Evolutionary conservation across 2,113 vertebrate genomes (phyloP).

Genomic region (Sceloporus undulatus): DNA sequence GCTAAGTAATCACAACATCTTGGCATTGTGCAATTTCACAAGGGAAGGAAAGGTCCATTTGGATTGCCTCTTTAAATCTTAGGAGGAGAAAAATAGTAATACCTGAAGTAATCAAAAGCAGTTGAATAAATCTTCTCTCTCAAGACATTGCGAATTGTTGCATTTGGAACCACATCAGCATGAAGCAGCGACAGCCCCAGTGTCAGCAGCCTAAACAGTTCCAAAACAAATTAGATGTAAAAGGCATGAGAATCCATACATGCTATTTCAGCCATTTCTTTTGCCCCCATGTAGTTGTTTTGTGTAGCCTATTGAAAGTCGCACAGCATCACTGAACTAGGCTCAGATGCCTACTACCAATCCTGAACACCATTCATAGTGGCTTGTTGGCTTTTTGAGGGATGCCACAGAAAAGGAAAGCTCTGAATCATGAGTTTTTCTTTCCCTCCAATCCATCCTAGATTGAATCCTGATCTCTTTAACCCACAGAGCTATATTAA

Average conservation of each 20-base stretch:
- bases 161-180: conserved; percentile 93
- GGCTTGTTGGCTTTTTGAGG: background rate
- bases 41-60: too few species aligned
- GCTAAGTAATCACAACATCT: background rate
- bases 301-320: background rate
- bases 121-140: conserved; percentile 97
- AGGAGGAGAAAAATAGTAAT: conserved; percentile 2
- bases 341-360: background rate
- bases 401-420: background rate
- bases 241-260: background rate
- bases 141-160: conserved; percentile 94
- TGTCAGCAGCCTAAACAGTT: conserved; percentile 84
- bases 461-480: too few species aligned
- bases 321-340: background rate
- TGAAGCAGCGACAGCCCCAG: conserved; percentile 93
- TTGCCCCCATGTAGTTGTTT: too few species aligned
- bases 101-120: conserved; percentile 99
- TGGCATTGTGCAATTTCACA: background rate
- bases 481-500: too few species aligned
- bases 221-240: conserved; percentile 1
- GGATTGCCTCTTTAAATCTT: background rate
- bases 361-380: background rate
- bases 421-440: background rate
- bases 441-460: too few species aligned
- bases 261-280: background rate